These are phyloP conservation scores for Globia sparganii DNA, from an alignment of 2,888 invertebrate genomes.

Conservation along the genomic window DNA sequence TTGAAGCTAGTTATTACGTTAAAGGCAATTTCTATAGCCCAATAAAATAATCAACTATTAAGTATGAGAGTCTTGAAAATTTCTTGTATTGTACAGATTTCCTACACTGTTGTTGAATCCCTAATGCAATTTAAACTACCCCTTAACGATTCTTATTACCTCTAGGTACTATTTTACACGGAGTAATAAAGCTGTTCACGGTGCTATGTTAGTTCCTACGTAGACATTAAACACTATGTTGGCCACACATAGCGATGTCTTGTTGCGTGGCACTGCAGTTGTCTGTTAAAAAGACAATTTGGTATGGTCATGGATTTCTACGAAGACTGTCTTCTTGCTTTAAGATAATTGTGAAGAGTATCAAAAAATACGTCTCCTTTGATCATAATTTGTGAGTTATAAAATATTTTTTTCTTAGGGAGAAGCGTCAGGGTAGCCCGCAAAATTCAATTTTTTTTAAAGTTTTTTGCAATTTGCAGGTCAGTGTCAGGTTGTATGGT, in stretches of 20 bases:
- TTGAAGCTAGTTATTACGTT: no score
- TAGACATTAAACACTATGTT: conserved; percentile 28
- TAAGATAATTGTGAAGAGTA: background rate
- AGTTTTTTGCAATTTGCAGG: no score
- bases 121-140: conserved; percentile 31
- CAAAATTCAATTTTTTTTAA: no score
- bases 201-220: conserved; percentile 21
- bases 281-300: conserved; percentile 7
- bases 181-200: conserved; percentile 42
- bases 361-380: no score
- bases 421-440: no score
- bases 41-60: background rate
- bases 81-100: background rate
- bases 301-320: background rate
- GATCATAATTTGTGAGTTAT: no score
- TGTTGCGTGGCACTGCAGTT: conserved; percentile 43
- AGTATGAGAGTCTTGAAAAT: background rate
- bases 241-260: conserved; percentile 33
- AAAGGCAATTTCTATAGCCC: background rate
- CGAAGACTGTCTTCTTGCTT: background rate
- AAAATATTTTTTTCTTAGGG: no score
- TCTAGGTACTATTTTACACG: conserved; percentile 25
- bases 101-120: background rate
- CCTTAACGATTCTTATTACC: conserved; percentile 41
- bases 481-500: no score